Conservation (phyloP, 64 coral and sea anemone genomes). For the Catalaphyllia jardinei region DNA sequence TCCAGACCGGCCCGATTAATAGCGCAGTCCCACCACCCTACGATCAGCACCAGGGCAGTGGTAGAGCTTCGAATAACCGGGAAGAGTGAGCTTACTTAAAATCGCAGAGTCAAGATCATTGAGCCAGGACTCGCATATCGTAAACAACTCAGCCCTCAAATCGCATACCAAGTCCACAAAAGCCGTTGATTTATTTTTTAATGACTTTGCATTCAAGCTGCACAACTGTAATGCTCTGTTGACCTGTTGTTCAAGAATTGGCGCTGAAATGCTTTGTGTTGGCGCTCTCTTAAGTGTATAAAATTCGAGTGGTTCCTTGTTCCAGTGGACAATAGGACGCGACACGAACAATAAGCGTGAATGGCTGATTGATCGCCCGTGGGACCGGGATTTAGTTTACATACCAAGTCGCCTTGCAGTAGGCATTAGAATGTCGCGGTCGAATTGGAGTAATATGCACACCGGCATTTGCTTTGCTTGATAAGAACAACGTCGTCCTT, state of each 20-base stretch:
- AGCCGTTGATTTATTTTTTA: constrained; percentile 40
- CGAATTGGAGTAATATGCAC: constrained; percentile 58
- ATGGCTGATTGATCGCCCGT: constrained; percentile 21
- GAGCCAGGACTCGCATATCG: constrained; percentile 44
- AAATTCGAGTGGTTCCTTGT: constrained; percentile 7
- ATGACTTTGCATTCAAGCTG: constrained; percentile 39
- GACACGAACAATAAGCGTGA: no score
- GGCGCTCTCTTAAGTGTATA: no score
- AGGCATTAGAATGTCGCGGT: constrained; percentile 41
- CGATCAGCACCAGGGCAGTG: constrained; percentile 41
- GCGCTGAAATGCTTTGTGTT: no score
- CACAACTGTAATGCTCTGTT: constrained; percentile 28
- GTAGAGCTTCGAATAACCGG: constrained; percentile 48
- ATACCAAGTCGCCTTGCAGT: constrained; percentile 41
- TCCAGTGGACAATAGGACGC: constrained; percentile 25
- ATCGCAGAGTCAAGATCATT: constrained; percentile 26
- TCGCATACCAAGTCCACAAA: constrained; percentile 48
- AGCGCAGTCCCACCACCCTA: constrained; percentile 63
- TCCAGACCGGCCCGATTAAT: constrained; percentile 40
- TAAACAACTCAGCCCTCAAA: constrained; percentile 41
- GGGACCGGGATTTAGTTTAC: constrained; percentile 46
- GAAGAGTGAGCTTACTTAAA: constrained; percentile 25
- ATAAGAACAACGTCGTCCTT: no score
- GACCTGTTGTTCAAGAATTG: not conserved
- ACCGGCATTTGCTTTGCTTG: constrained; percentile 40